Conservation (phyloP, 2,888 invertebrate genomes). For the Choreutis nemorana region DNA sequence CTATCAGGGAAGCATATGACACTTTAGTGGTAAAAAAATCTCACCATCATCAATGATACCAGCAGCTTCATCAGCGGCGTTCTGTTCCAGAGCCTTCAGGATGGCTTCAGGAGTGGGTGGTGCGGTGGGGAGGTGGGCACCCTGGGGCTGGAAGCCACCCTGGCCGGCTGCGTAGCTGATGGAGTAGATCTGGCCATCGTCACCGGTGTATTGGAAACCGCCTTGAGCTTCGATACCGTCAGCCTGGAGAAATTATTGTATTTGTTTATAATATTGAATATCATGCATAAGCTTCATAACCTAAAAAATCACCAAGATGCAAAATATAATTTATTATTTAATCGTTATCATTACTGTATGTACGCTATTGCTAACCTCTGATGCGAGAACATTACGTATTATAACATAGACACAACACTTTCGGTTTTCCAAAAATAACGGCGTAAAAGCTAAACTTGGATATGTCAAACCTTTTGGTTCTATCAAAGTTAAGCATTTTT, state of each 20-base stretch:
- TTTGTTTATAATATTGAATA: no score
- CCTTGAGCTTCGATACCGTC: slow-evolving; percentile 64
- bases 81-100: slow-evolving; percentile 60
- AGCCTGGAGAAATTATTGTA: slow-evolving; percentile 37
- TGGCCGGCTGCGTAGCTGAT: slow-evolving; percentile 65
- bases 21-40: slow-evolving; percentile 14
- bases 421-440: no score
- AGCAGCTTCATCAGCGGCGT: slow-evolving; percentile 64
- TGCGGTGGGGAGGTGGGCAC: slow-evolving; percentile 66
- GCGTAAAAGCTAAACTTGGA: no score
- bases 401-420: no score
- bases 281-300: no score
- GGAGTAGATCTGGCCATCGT: slow-evolving; percentile 65
- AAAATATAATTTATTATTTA: no score
- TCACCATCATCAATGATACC: slow-evolving; percentile 64
- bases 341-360: no score
- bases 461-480: no score
- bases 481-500: no score
- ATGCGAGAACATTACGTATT: no score
- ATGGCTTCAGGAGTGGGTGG: slow-evolving; percentile 68
- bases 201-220: slow-evolving; percentile 67
- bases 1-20: no score
- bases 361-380: no score
- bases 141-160: slow-evolving; percentile 65
- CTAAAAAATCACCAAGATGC: background rate